These are phyloP conservation scores for Sitta carolinensis DNA, from an alignment of 2,797 vertebrate species.

Conservation along the genomic window DNA sequence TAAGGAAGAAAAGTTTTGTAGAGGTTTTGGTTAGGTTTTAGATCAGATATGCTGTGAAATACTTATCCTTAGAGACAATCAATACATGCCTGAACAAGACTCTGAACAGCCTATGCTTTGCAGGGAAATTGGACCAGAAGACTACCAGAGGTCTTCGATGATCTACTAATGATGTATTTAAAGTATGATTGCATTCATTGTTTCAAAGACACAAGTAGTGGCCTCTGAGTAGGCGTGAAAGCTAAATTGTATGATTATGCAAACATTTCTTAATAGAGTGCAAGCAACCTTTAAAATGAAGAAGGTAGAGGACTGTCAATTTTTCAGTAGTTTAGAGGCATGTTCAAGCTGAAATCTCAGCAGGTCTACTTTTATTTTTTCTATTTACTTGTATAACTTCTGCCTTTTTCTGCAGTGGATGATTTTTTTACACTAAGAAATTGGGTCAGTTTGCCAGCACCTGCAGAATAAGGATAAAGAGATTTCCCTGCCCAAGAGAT, in stretches of 20 bases:
- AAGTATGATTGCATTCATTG: background rate
- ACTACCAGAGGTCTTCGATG: background rate
- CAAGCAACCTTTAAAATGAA: background rate
- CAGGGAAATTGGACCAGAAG: background rate
- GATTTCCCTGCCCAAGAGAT: constrained; percentile 1
- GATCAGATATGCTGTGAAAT: background rate
- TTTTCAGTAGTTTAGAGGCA: background rate
- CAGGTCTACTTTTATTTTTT: constrained; percentile 34
- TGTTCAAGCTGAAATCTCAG: constrained; percentile 27
- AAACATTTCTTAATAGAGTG: background rate
- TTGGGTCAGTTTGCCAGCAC: constrained; percentile 58
- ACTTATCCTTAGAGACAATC: background rate
- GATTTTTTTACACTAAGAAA: constrained; percentile 50
- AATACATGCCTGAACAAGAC: background rate
- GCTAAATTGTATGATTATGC: background rate
- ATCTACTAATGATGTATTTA: background rate
- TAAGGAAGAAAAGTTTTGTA: background rate
- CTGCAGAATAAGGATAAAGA: constrained; percentile 43
- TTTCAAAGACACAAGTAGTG: background rate
- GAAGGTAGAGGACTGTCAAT: background rate
- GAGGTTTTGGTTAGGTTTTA: background rate
- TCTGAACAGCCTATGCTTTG: background rate
- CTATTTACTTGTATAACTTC: constrained; percentile 33
- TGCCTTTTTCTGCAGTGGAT: constrained; percentile 52
- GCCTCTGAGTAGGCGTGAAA: background rate